These are phyloP conservation scores for Drosophila demipolita DNA, from an alignment of 2,888 invertebrate species.

Conservation along the genomic window DNA sequence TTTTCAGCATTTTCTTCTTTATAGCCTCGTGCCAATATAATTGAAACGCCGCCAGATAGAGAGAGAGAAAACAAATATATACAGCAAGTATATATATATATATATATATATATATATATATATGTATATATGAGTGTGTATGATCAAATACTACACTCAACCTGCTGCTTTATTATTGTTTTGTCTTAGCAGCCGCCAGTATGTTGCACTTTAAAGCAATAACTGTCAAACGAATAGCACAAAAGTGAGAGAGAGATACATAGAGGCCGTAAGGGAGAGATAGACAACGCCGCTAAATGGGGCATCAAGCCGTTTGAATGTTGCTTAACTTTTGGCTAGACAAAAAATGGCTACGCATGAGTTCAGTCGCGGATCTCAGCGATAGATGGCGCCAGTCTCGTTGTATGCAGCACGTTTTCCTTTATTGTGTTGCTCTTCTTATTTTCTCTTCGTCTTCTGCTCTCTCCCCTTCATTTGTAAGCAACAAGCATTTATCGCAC, in stretches of 20 bases:
- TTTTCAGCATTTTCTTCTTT: conserved; percentile 31
- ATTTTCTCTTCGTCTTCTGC: background rate
- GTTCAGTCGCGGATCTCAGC: conserved; percentile 25
- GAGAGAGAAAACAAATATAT: conserved; percentile 29
- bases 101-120: background rate
- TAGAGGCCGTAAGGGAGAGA: conserved; percentile 4
- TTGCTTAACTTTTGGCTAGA: conserved; percentile 62
- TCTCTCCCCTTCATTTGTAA: background rate
- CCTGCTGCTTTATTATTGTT: conserved; percentile 32
- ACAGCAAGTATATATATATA: background rate
- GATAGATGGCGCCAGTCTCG: conserved; percentile 55
- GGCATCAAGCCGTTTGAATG: conserved; percentile 28
- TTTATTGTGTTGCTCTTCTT: conserved; percentile 34
- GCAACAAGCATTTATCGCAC: conserved; percentile 52
- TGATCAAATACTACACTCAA: conserved; percentile 33
- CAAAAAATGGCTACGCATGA: conserved; percentile 50
- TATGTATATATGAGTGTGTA: conserved; percentile 5
- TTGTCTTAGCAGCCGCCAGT: background rate
- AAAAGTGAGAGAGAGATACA: conserved; percentile 3
- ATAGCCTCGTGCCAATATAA: conserved; percentile 71
- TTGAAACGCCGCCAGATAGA: conserved; percentile 45
- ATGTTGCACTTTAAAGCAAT: conserved; percentile 28
- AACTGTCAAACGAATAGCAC: conserved; percentile 30
- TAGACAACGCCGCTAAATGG: conserved; percentile 31
- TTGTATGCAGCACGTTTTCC: conserved; percentile 44